Evolutionary conservation across 1,140 invertebrate genomes (phyloP).

Genomic region (Chironomus tepperi): DNA sequence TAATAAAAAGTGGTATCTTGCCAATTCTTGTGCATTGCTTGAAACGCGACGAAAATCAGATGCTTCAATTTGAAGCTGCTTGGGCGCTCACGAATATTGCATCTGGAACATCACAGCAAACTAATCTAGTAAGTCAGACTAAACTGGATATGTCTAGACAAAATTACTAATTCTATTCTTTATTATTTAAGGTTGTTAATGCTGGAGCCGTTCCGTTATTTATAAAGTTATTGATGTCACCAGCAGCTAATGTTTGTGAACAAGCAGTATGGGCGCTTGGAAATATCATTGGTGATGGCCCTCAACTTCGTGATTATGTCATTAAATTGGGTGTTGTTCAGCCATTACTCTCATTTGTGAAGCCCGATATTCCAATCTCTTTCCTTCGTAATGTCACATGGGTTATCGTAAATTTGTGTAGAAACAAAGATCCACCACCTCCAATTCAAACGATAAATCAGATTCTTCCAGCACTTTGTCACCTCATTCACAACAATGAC

Average conservation of each 20-base stretch:
- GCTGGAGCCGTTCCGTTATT: conserved; percentile 94
- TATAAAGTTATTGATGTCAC: conserved; percentile 79
- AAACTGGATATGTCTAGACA: not conserved
- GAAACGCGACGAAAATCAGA: conserved; percentile 75
- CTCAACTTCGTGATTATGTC: conserved; percentile 81
- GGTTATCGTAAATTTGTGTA: conserved; percentile 95
- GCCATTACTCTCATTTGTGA: conserved; percentile 83
- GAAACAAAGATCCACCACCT: conserved; percentile 91
- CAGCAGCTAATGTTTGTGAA: conserved; percentile 96
- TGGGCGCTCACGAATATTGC: conserved; percentile 99
- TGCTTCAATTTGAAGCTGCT: conserved; percentile 95
- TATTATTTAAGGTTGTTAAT: conserved; percentile 65
- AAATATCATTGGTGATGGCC: conserved; percentile 91
- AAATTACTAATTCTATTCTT: not conserved
- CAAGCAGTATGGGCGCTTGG: conserved; percentile 98
- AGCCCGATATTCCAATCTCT: conserved; percentile 83
- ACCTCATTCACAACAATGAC: conserved; percentile 92
- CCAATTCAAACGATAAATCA: conserved; percentile 78
- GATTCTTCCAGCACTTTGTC: conserved; percentile 87
- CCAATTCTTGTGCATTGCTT: conserved; percentile 89
- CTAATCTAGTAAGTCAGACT: conserved; percentile 50
- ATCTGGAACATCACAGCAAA: conserved; percentile 92
- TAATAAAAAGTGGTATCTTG: conserved; percentile 88
- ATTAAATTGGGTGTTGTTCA: conserved; percentile 83
- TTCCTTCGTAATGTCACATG: conserved; percentile 96